Evolutionary conservation across 1,140 invertebrate species (phyloP).

Genomic region (Halyomorpha halys): DNA sequence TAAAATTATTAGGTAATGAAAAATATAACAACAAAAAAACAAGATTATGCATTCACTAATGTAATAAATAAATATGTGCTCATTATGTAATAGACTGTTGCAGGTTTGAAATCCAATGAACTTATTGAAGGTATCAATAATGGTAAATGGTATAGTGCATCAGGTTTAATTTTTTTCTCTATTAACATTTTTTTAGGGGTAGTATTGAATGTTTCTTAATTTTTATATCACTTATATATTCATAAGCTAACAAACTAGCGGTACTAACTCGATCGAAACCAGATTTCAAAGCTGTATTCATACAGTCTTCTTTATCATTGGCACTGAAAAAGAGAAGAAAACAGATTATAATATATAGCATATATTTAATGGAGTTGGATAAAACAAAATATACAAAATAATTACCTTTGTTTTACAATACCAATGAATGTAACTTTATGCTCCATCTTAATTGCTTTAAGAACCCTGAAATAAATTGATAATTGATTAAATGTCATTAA

Average conservation of each 20-base stretch:
- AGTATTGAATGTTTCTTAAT: too few species aligned
- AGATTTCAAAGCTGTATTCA: constrained; percentile 4
- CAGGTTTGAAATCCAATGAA: background rate
- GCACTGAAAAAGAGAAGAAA: background rate
- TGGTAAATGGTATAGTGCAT: background rate
- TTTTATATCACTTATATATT: background rate
- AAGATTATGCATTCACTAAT: too few species aligned
- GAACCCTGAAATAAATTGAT: background rate
- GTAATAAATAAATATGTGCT: too few species aligned
- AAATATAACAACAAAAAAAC: too few species aligned
- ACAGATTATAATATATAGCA: background rate
- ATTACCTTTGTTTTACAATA: constrained; percentile 4
- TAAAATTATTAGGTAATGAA: too few species aligned
- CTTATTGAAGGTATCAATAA: background rate
- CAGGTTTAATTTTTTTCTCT: background rate
- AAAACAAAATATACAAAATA: background rate
- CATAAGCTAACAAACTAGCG: background rate
- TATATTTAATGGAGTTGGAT: background rate
- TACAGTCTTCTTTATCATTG: constrained; percentile 1
- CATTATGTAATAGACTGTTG: too few species aligned
- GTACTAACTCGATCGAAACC: constrained; percentile 13
- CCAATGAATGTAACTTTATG: constrained; percentile 1
- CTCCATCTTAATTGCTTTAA: background rate
- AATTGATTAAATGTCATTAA: background rate
- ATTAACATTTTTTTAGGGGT: too few species aligned